Evolutionary conservation across 2,888 invertebrate genomes (phyloP), one percentile per base, ranked within the genome.

Genomic region (Teinopalpus imperialis): DNA sequence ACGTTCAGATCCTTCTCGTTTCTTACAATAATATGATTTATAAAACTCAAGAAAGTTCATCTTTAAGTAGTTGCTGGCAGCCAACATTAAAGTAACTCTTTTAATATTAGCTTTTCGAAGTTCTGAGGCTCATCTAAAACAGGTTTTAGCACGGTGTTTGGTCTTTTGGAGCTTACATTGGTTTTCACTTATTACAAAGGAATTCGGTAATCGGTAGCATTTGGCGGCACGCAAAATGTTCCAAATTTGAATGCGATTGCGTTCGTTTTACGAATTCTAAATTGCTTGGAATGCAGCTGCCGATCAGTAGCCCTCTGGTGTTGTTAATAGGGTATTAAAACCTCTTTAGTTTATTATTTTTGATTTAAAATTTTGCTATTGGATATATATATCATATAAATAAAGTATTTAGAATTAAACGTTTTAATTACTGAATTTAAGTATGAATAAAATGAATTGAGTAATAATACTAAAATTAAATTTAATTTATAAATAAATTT

Each of bases 191-290:
- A 59, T 66, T 63, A 64, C 51, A 29, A 43, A 65, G 68, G 79
- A 75, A 83, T 83, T 68, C 61, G 57, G 60, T 76, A 81, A 82
- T 76, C 77, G 71, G 74, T 72, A 75, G 75, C 74, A 59, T 63
- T 65, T 61, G 54, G 51, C 49, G 54, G 62, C 67, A 66, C 66
- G 63, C 66, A 48, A 57, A 52, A 66, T 27, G 34, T 63, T 63
- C 59, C 51, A 63, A 65, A 54, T 55, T 63, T 54, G 54, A 61
- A 66, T 61, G 57, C 49, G 54, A 57, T 54, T 45, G 50, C 46
- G 37, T 52, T 64, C 53, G 39, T 52, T 57, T 56, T 63, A 59
- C 59, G 55, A 61, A 67, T 70, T 62, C 60, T 56, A 69, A 74
- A 69, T 74, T 69, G 59, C 61, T 53, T 44, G 73, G 73, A 67